Base-by-base conservation (phyloP, 2,797 vertebrate genomes). In the Chaunax sp. region DNA sequence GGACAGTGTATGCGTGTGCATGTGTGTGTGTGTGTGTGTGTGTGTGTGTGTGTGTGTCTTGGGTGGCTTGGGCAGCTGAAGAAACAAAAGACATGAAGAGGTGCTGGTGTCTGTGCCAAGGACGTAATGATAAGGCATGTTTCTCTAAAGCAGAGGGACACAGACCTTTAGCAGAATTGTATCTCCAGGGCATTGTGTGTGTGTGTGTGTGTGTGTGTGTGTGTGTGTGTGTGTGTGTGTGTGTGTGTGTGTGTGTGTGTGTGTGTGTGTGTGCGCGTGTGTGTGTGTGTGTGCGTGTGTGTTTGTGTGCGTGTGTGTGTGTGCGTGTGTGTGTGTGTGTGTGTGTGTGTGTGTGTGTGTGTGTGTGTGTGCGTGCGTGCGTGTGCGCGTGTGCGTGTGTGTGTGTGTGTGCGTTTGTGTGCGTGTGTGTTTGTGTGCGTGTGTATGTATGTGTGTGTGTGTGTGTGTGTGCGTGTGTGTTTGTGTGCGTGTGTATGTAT, bases 91-190 rank as follows among this genome's bases (percentile, higher is more conserved):
- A 92, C 81, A 75, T 74, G 82, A 86, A 91, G 80, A 78, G 88
- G 87, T 86, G 71, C 78, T 88, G 90, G 90, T 89, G 85, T 90
- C 91, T 92, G 93, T 95, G 96, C 96, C 95, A 95, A 95, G 94
- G 94, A 94, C 93, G 94, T 96, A 96, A 95, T 96, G 95, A 96
- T 95, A 95, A 93, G 93, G 93, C 88, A 93, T 92, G 90, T 94
- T 95, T 94, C 94, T 96, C 95, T 96, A 97, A 94, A 94, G 82
- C 79, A 81, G 67, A 72, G 78, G 81, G 86, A 75, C 83, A 79
- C 92, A 93, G 90, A 94, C 94, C 93, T 94, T 96, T 95, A 95
- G 94, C 95, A 94, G 93, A 95, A 95, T 93, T 94, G 94, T 95
- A 94, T 95, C 95, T 95, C 94, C 93, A 92, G 88, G 96, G 95